Evolutionary conservation across 2,113 vertebrate species (phyloP), one percentile per base, ranked within the genome.

Genomic region (Centropus unirufus): DNA sequence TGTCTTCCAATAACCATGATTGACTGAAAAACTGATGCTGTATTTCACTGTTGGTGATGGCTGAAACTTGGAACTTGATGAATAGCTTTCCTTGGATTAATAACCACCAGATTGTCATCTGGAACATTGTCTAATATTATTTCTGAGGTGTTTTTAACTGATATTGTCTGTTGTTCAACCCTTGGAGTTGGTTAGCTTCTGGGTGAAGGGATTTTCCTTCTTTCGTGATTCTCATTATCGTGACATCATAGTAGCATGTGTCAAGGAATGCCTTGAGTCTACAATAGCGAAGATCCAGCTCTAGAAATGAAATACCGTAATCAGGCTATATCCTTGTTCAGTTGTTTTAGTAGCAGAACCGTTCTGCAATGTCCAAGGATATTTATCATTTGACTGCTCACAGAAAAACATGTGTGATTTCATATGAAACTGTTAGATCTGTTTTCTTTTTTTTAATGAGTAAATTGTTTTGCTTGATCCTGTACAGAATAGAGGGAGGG

Each of bases 351-450:
- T 40, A 61, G 63, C 18, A 62, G 26, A 61, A 76, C 18, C 52
- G 36, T 4, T 69, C 13, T 0, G 1, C 29, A 34, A 26, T 34
- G 42, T 12, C 68, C 15, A 42, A 76, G 26, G 1, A 0, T 57
- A 46, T 46, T 11, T 29, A 42, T 26, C 7, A 6, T 55, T 68
- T 75, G 26, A 49, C 70, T 3, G 0, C 27, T 67, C 27, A 22
- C 30, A 74, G 18, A 11, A 55, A 51, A 29, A 27, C 13, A 11
- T 1, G 1, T 12, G 6, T 70, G 18, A 10, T 32, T 9, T 8
- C 18, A 7, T 55, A 39, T 26, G 47, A 49, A 14, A 12, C 12
- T 57, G 47, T 54, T 70, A 63, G 39, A 1, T 6, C 36, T 27
- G 6, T 5, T 78, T 55, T 46, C 2, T 26, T n/a, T 13, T 74